Percentiles rank a stretch among this genome's conserved stretches.
Conservation (phyloP, 2,113 vertebrate species). For the Harpagus bidentatus region DNA sequence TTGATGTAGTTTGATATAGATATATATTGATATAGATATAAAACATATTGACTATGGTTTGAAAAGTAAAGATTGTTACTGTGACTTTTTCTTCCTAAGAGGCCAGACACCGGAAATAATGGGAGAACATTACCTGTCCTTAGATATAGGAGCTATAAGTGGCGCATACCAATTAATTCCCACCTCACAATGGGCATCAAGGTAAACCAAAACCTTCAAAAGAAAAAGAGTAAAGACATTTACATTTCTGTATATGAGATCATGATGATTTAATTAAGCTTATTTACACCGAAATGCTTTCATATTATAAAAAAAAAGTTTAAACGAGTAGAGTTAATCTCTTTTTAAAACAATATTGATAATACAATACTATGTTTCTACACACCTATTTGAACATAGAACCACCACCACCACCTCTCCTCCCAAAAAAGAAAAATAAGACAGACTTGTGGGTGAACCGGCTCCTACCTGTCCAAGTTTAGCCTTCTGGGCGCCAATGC, state of each 20-base stretch:
- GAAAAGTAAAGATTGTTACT: neutral
- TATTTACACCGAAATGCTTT: neutral
- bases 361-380: neutral
- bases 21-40: neutral
- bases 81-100: neutral
- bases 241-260: neutral
- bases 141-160: slow-evolving; percentile 93
- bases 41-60: neutral
- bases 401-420: neutral
- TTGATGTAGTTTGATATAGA: neutral
- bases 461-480: slow-evolving; percentile 88
- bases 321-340: neutral
- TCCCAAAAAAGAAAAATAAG: fast-evolving
- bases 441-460: neutral
- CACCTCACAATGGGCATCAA: slow-evolving; percentile 98
- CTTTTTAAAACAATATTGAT: neutral
- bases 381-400: neutral
- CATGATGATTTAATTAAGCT: neutral
- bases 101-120: neutral
- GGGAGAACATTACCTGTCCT: slow-evolving; percentile 88
- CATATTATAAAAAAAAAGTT: neutral
- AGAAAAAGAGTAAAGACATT: neutral
- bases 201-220: slow-evolving; percentile 92
- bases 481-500: slow-evolving; percentile 93
- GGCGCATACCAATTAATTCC: slow-evolving; percentile 95